Base-by-base conservation (phyloP, 2,113 vertebrate species). In the Pteropus alecto region DNA sequence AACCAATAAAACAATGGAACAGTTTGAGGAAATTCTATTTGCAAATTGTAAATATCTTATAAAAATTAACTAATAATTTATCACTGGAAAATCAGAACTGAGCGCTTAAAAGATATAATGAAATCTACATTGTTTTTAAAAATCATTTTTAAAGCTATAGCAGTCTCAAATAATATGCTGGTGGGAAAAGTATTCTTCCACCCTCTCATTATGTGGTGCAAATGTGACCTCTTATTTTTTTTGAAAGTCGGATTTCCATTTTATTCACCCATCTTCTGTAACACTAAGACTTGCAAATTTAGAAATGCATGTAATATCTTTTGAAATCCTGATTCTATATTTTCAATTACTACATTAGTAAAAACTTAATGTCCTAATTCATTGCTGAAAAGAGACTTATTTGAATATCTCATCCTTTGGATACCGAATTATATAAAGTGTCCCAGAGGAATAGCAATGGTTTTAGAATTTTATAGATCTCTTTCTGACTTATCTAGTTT, bases 401-500 rank as follows among this genome's bases (percentile, higher is more conserved):
- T 86, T 82, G 79, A 87, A 65, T 87, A 70, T 46, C 7, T 67
- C 11, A 65, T 43, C 33, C 14, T 94, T 89, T 38, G 38, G 71
- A 54, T 58, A 89, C 8, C n/a, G 5, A 79, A 79, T 97, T 90
- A 79, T 95, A 56, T 70, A 35, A 93, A 82, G 68, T 26, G 87
- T 97, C 97, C 70, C 58, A 87, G 67, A 96, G 87, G 48, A 97
- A 70, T 58, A 67, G 58, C 13, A 28, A 14, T 96, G 46, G 43
- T 28, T 96, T 97, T 93, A 93, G 11, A 96, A 79, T 30, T 84
- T 71, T 30, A 51, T 83, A 70, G 68, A 85, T 93, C 5, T 95
- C n/a, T 54, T 81, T 86, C 46, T 78, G 73, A 83, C 8, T 97
- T 91, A 71, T 51, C 67, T 88, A 61, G 10, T 93, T 97, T 98